Evolutionary conservation across 1,140 invertebrate species (phyloP).

Genomic region (Augochlora pura): DNA sequence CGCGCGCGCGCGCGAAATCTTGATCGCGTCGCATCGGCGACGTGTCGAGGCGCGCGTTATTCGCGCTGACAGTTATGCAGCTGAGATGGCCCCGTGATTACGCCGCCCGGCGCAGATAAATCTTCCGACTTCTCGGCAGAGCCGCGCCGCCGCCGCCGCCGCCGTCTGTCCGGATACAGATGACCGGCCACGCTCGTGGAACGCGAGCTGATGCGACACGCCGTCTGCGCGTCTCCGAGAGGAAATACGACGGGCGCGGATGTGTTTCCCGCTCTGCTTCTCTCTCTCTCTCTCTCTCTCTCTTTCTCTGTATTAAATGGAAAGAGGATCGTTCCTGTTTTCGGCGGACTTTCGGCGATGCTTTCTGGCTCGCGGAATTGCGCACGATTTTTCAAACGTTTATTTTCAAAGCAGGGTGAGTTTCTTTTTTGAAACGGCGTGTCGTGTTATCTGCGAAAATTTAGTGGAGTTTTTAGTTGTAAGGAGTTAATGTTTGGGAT

Average conservation of each 20-base stretch:
- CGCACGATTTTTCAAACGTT: too few relatives aligned
- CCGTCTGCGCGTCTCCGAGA: background rate
- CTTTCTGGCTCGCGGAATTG: too few relatives aligned
- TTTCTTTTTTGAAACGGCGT: too few relatives aligned
- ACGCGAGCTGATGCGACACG: constrained; percentile 37
- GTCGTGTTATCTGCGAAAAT: too few relatives aligned
- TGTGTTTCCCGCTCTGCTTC: too few relatives aligned
- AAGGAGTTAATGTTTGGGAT: too few relatives aligned
- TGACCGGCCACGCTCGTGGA: constrained; percentile 44
- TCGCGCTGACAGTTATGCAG: constrained; percentile 65
- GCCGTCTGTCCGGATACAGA: constrained; percentile 40
- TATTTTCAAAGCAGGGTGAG: too few relatives aligned
- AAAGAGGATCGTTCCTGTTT: background rate
- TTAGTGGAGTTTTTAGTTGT: too few relatives aligned
- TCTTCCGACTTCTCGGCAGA: constrained; percentile 58
- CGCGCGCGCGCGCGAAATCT: constrained; percentile 54
- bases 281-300: too few relatives aligned
- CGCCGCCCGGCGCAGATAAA: constrained; percentile 55
- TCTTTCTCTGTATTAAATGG: background rate
- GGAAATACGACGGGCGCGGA: background rate
- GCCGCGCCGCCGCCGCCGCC: constrained; percentile 34
- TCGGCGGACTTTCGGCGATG: too few relatives aligned
- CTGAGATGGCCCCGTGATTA: constrained; percentile 62
- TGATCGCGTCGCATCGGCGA: constrained; percentile 61
- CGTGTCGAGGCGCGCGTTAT: constrained; percentile 50